Evolutionary conservation across 1,140 invertebrate species (phyloP), one percentile per base, ranked within the genome.

Genomic region (Meloidogyne hapla): DNA sequence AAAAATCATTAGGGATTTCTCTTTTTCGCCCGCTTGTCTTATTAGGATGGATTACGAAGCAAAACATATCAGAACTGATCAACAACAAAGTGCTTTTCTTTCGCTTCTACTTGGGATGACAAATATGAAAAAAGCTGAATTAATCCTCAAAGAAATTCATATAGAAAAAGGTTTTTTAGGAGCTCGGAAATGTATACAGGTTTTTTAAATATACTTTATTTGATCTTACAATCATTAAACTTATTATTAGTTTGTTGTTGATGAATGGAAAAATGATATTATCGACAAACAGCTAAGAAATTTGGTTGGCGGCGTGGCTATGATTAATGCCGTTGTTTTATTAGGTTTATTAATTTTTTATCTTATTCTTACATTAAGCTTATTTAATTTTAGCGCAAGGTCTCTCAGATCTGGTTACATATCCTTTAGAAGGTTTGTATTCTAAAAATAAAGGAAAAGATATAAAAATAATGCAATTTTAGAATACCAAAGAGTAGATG

Each of bases 261-360:
- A 92, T 78, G 94, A 98, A 87, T 99, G 96, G 96, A 86, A 94
- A 5, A 91, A 92, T 77, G 95, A 98, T 88, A 97, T 98, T 69
- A 94, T 93, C 80, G 92, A 92, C 66, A 93, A 94, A 88, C 96
- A 83, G 64, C 65, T 98, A n/a, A 93, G 94, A 0, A 92, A 92
- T 82, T 89, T 98, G 40, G 89, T 98, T 12, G 93, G 93, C 69
- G 94, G 95, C 5, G 92, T 96, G 71, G 94, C 94, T 40, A 94
- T 94, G 94, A 90, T 91, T 91, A 91, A 67, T 33, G 78, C 69
- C 5, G 77, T 79, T 13, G 69, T 78, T 69, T 21, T 80, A 70
- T 66, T 71, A n/a, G n/a, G n/a, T n/a, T n/a, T n/a, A n/a, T n/a
- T n/a, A n/a, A n/a, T n/a, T n/a, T n/a, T n/a, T n/a, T n/a, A n/a